Conservation (phyloP, 2,888 invertebrate genomes). For the Lochmaea capreae region DNA sequence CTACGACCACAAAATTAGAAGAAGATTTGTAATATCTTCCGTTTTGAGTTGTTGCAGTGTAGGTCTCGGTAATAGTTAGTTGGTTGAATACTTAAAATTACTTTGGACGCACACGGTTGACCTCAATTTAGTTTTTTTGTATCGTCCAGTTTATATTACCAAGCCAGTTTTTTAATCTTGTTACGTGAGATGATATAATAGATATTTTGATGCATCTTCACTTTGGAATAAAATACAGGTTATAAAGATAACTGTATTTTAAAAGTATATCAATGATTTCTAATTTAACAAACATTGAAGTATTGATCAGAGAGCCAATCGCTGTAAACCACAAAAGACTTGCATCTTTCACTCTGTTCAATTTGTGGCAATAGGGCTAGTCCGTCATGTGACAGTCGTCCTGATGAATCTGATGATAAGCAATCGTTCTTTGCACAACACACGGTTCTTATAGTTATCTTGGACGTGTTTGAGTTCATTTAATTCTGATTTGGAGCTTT, state of each 20-base stretch:
- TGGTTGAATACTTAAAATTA: not conserved
- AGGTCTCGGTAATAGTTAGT: not conserved
- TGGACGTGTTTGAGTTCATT: too few species aligned
- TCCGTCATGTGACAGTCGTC: too few species aligned
- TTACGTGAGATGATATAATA: constrained; percentile 19
- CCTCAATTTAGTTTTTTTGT: constrained; percentile 5
- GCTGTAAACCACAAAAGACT: too few species aligned
- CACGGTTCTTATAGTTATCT: too few species aligned
- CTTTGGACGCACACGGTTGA: not conserved
- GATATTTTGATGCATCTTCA: not conserved
- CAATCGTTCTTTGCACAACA: too few species aligned
- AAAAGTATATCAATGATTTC: not conserved
- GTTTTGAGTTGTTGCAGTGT: constrained; percentile 12
- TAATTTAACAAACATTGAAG: not conserved
- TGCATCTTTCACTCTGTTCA: too few species aligned
- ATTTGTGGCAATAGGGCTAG: too few species aligned
- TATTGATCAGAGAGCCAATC: too few species aligned
- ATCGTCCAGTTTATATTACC: constrained; percentile 7
- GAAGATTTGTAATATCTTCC: constrained; percentile 16
- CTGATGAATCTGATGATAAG: too few species aligned
- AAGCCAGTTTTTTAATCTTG: constrained; percentile 1
- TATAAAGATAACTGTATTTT: not conserved
- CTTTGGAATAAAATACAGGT: not conserved
- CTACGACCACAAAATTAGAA: constrained; percentile 24
- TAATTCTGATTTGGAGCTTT: too few species aligned